Evolutionary conservation across 2,888 invertebrate genomes (phyloP), one percentile per base, ranked within the genome.

Genomic region (Netelia virgata): DNA sequence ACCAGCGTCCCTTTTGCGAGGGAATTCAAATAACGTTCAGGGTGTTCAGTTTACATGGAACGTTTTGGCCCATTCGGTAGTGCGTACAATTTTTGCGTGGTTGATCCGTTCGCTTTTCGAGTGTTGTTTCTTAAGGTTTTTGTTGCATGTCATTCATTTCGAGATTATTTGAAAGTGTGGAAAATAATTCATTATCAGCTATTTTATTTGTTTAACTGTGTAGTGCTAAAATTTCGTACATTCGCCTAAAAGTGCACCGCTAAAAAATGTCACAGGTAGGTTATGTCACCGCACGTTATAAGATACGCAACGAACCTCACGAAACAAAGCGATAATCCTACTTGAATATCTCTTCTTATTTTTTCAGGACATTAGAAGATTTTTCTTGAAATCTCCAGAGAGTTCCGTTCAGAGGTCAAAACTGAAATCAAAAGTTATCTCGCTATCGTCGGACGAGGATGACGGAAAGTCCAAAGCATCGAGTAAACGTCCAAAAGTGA

Each of bases 301-400:
- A 55, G 28, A n/a, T n/a, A 18, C 57, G 28, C 18, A 11, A 18
- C 10, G 18, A 6, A 28, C 2, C 36, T 3, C 3, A 70, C 14
- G 1, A 11, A 11, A 16, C 10, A 36, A 10, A 70, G 9, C 28
- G 28, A 55, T 28, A 14, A 70, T 36, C 14, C 20, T 11, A 10
- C 2, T 55, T 16, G 8, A 47, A 20, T 20, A 0, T 61, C 10
- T 11, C 6, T n/a, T 61, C 1, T 6, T 72, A 28, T 70, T 63
- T 82, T 94, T 94, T 57, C 88, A 96, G 96, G 96, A 96, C 93
- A 96, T 96, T 82, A 94, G 96, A 90, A 95, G 95, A 64, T 96
- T 94, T 91, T 96, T 96, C 88, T 89, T 90, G 78, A 86, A 70
- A 55, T 83, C 84, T 10, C 77, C 73, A 5, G 83, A 88, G 66